Base-by-base conservation (phyloP, 2,888 invertebrate species). In the Meliscaeva auricollis region DNA sequence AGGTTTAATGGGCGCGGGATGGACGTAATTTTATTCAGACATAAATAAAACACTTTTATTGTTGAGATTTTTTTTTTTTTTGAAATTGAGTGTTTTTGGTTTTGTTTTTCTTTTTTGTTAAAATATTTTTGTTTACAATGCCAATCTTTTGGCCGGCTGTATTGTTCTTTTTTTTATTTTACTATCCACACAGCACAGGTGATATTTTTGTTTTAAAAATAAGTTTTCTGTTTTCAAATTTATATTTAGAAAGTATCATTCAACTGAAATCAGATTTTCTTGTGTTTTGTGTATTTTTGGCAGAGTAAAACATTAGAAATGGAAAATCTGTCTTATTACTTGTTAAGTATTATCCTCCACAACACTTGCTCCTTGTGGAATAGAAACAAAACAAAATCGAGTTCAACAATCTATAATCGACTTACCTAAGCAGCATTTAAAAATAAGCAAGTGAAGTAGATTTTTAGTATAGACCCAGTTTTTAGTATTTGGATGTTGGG, bases 11-110 rank as follows among this genome's bases (percentile, higher is more conserved):
- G 66, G 66, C 50, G 50, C 66, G 50, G 35, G 22, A 50, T 35
- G n/a, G 13, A 50, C 32, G 46, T 64, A 64, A 46, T 64, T 38
- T 17, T 46, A 26, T 44, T 44, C 44, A 62, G 44, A 62, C 62
- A 62, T 62, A 62, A 62, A 62, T 62, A 62, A 66, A 66, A 35
- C 32, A 46, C 46, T 66, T 66, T 66, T 32, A 66, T 66, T 66
- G 46, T 48, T 46, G 2, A 46, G 46, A 64, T 32, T 64, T 20
- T 66, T 50, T 32, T 50, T 30, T 22, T 62, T 60, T 32, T 66
- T 30, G 7, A 62, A 48, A 48, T 66, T 50, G 22, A 15, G 22
- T 35, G 13, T 30, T 30, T 54, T 54, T 54, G n/a, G 50, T 54
- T n/a, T 9, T 38, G 11, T 9, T 41, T 2, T 22, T 62, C 9